Conservation (phyloP, 2,888 invertebrate species). For the Troglohyphantes excavatus region DNA sequence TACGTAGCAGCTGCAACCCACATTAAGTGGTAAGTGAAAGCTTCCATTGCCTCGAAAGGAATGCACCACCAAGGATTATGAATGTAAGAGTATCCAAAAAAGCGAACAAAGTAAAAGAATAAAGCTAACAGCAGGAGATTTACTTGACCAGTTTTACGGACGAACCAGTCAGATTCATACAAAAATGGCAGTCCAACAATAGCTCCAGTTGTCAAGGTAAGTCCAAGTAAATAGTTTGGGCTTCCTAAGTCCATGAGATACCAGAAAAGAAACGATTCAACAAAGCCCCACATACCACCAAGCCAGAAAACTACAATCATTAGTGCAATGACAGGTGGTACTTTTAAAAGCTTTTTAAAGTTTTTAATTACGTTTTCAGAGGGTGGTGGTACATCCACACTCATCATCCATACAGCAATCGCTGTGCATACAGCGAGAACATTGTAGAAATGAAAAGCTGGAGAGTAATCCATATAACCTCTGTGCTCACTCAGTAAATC, state of each 20-base stretch:
- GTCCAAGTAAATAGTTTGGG: conserved; percentile 90
- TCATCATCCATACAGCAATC: conserved; percentile 89
- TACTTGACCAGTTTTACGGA: conserved; percentile 90
- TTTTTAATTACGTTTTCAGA: conserved; percentile 90
- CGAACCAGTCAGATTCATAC: conserved; percentile 91
- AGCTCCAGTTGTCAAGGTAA: conserved; percentile 92
- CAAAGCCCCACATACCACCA: conserved; percentile 94
- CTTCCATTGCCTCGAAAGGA: conserved; percentile 93
- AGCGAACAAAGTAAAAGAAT: conserved; percentile 91
- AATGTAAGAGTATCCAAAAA: conserved; percentile 91
- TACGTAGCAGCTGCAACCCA: conserved; percentile 95
- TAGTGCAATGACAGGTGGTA: conserved; percentile 91
- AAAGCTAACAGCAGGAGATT: conserved; percentile 92
- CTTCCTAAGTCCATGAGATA: conserved; percentile 91
- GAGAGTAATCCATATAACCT: conserved; percentile 91
- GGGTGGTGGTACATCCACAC: conserved; percentile 89
- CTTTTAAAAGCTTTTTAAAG: conserved; percentile 88
- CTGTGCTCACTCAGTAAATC: conserved; percentile 79
- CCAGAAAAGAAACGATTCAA: conserved; percentile 93
- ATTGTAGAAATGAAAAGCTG: conserved; percentile 93
- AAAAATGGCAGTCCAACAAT: conserved; percentile 92
- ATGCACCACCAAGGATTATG: conserved; percentile 94
- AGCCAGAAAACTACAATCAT: conserved; percentile 91
- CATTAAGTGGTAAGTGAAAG: conserved; percentile 92
- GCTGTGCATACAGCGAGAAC: conserved; percentile 88